Evolutionary conservation across 2,797 vertebrate species (phyloP).

Genomic region (Ficedula albicollis): DNA sequence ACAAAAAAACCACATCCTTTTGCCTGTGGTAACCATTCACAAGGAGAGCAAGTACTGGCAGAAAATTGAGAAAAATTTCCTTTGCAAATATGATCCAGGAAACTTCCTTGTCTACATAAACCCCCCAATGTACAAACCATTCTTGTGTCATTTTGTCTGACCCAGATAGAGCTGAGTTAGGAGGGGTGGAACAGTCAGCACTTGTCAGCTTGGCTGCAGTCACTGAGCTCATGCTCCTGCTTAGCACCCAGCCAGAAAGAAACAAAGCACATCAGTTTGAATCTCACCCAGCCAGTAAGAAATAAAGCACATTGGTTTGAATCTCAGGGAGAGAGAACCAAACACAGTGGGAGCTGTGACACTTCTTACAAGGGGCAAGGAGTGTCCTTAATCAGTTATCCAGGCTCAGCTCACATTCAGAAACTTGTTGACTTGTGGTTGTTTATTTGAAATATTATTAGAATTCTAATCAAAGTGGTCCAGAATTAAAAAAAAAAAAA

Average conservation of each 20-base stretch:
- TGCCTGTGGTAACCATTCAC: background rate
- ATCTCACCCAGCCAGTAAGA: background rate
- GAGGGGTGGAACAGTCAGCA: background rate
- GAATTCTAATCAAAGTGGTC: background rate
- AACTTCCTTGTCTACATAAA: background rate
- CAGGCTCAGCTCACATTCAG: background rate
- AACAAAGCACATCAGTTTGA: background rate
- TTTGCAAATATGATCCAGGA: background rate
- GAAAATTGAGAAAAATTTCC: rapidly evolving
- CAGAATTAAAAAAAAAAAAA: background rate
- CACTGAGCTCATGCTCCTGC: background rate
- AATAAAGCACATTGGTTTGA: background rate
- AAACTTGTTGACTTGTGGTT: background rate
- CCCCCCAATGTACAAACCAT: background rate
- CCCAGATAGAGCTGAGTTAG: background rate
- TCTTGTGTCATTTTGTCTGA: background rate
- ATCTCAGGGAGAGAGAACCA: background rate
- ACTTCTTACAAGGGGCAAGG: background rate
- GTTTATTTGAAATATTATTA: background rate
- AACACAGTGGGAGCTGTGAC: background rate
- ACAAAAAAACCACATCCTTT: background rate
- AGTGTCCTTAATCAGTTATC: background rate
- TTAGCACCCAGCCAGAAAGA: background rate
- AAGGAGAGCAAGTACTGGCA: background rate
- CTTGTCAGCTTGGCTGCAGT: background rate